Evolutionary conservation across 2,888 invertebrate species (phyloP), one percentile per base, ranked within the genome.

Genomic region (Lasiommata megera): DNA sequence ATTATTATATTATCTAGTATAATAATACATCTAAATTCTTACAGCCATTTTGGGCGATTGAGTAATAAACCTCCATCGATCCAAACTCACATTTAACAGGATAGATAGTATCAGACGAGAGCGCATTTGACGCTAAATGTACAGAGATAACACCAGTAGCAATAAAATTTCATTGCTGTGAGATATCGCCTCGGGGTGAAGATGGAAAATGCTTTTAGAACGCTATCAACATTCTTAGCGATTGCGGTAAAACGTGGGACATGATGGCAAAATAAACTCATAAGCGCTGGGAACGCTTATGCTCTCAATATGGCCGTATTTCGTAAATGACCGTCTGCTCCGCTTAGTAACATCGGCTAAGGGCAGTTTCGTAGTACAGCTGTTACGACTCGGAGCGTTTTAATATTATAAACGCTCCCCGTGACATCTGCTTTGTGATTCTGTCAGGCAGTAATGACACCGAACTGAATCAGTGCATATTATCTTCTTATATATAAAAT

Each of bases 261-360:
- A 6, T 18, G 23, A 37, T 23, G 12, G 23, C 37, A 48, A 48
- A 48, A 37, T 46, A 23, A 23, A 18, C 48, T 23, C 23, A 14
- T 37, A 48, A 37, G 37, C 48, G 9, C 23, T 48, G 23, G 36
- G 36, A 12, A 37, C 48, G 14, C 23, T 48, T 36, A 37, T 37
- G 29, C 16, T 48, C 37, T 11, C 36, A 23, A 48, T 48, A 48
- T 48, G 36, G 36, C 48, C 18, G 12, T 48, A 23, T 23, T 37
- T 8, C 18, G 36, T 48, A 48, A 48, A 48, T 36, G 48, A 48
- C 23, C 37, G 46, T 12, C 37, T 37, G 36, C 48, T 23, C 48
- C 9, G 48, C 37, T 36, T 37, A n/a, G 23, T 23, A 48, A 48
- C 23, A 37, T 37, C 48, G 23, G 37, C 48, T 48, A 8, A 48